Conservation (phyloP, 92 coral and sea anemone species). For the Epizoanthus rinbou region DNA sequence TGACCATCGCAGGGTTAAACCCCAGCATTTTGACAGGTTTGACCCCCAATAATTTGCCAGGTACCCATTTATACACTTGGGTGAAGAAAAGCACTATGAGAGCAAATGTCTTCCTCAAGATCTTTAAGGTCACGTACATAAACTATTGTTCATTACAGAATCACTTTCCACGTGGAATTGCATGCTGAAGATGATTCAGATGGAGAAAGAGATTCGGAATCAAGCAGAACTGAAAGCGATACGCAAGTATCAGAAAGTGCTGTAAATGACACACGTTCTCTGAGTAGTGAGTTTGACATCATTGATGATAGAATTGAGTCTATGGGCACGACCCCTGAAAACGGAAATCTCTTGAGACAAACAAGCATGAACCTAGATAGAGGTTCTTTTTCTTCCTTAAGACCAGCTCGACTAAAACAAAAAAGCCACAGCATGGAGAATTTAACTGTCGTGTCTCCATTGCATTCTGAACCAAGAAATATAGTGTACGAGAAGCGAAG, state of each 20-base stretch:
- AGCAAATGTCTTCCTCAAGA: too few relatives aligned
- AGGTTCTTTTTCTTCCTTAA: background rate
- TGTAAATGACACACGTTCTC: background rate
- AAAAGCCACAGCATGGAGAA: conserved; percentile 35
- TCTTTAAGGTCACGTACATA: background rate
- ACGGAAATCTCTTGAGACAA: background rate
- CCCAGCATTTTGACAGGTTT: too few relatives aligned
- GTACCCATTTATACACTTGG: too few relatives aligned
- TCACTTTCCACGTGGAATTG: conserved; percentile 62
- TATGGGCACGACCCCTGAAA: background rate
- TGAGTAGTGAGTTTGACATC: conserved; percentile 32
- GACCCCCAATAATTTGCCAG: too few relatives aligned
- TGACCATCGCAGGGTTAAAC: too few relatives aligned
- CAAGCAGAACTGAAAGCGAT: conserved; percentile 26
- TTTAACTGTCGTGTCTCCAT: background rate
- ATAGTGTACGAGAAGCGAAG: background rate
- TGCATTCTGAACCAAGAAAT: background rate
- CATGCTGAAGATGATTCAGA: conserved; percentile 59
- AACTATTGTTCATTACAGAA: conserved; percentile 9
- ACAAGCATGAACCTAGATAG: background rate
- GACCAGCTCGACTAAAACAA: background rate
- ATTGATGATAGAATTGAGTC: conserved; percentile 17
- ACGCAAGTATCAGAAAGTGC: conserved; percentile 5
- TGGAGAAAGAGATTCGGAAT: conserved; percentile 39
- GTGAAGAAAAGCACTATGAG: too few relatives aligned